phyloP scores from a whole-genome alignment of 2,797 vertebrate species.

The Babyrousa celebensis region DNA sequence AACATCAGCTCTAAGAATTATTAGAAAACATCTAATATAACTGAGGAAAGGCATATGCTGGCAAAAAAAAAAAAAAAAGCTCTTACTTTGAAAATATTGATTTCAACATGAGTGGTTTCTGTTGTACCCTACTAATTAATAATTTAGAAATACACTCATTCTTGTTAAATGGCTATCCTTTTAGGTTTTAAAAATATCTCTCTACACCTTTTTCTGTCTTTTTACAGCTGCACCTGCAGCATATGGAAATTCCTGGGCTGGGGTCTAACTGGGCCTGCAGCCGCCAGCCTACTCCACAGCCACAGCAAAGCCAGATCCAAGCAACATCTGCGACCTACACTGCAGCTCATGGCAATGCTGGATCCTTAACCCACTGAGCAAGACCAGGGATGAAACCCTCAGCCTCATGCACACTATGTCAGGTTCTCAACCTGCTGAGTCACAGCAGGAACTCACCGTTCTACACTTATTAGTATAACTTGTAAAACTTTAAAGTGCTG shows the following conservation, averaged over 20 bases:
- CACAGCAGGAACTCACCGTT: too few relatives aligned
- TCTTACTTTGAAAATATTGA: background rate
- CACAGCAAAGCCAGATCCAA: too few relatives aligned
- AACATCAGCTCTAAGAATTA: slow-evolving; percentile 22
- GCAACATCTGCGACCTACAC: too few relatives aligned
- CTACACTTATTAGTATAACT: background rate
- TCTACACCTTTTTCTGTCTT: background rate
- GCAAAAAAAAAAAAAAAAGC: background rate
- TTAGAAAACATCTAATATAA: background rate
- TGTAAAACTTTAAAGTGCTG: background rate
- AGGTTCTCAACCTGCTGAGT: too few relatives aligned
- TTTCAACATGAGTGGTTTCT: background rate
- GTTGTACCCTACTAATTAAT: background rate
- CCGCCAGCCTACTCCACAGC: too few relatives aligned
- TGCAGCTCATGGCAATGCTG: too few relatives aligned
- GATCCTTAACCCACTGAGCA: too few relatives aligned
- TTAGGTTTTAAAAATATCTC: background rate
- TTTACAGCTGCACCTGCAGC: too few relatives aligned
- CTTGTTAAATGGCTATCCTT: background rate
- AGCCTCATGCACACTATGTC: too few relatives aligned
- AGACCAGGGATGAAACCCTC: too few relatives aligned
- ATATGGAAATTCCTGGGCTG: too few relatives aligned
- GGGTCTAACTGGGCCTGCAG: too few relatives aligned
- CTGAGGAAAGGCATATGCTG: background rate
- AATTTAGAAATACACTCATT: background rate